Base-by-base conservation (phyloP, 2,797 vertebrate genomes). In the Ctenosaura bakeri region DNA sequence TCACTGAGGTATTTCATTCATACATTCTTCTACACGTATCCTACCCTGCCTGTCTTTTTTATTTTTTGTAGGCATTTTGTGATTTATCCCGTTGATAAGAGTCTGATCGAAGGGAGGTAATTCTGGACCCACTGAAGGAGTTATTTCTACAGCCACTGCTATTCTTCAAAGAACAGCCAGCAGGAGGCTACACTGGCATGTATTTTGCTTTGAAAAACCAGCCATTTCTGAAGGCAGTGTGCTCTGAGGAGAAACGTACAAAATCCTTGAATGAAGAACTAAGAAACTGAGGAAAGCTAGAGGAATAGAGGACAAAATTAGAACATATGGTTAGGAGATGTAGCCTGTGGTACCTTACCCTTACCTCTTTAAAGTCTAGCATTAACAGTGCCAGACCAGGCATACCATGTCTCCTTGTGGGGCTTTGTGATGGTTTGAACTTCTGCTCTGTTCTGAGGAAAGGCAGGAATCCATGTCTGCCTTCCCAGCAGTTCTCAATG, bases 111-210 rank as follows among this genome's bases (percentile, higher is more conserved):
- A 22, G n/a, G 38, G 29, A 83, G 66, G 16, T 18, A 38, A 52
- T 56, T 18, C 24, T 56, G 24, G 38, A 74, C 12, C 42, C 78
- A 35, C 2, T 73, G n/a, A n/a, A 35, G 56, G 26, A 74, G 42
- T 74, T 86, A 64, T 14, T 74, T 64, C 46, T 54, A 13, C 29
- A 77, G 32, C 42, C 32, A 50, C 78, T 56, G 50, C 24, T 69
- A 22, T 80, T 86, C 59, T 82, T 62, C 42, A 46, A 52, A 64
- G 46, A 90, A 73, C 79, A 90, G 77, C 78, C 85, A 90, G 69
- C 78, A 90, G 84, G 77, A 90, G 62, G 89, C 83, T 79, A 42
- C 64, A 35, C 59, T 76, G 42, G 8, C 42, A 81, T 64, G 64
- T 90, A 66, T 62, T 90, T 87, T 64, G 24, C 59, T 87, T 83